Percentiles rank a stretch among this genome's conserved stretches.
These are phyloP conservation scores for Daubentonia madagascariensis DNA, from an alignment of 2,113 vertebrate species.

Conservation along the genomic window DNA sequence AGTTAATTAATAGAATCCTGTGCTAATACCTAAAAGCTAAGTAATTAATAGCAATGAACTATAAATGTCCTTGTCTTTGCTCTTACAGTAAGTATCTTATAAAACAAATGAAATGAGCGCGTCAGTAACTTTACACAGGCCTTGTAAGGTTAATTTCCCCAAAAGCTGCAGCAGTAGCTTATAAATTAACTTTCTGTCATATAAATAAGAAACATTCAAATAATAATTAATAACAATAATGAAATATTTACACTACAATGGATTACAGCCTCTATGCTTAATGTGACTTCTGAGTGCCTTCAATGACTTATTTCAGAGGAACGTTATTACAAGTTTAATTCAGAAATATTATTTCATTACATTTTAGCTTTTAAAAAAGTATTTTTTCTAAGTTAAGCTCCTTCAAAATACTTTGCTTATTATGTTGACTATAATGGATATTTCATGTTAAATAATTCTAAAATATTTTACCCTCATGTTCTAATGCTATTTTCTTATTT, in stretches of 20 bases:
- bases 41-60: constrained; percentile 91
- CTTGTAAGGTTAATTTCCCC: constrained; percentile 84
- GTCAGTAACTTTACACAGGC: constrained; percentile 82
- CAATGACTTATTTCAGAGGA: not conserved
- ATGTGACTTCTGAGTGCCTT: constrained; percentile 5
- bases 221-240: constrained; percentile 59
- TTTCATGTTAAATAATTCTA: not conserved
- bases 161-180: constrained; percentile 82
- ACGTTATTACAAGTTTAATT: not conserved
- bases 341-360: not conserved
- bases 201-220: constrained; percentile 82
- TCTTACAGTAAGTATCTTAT: constrained; percentile 78
- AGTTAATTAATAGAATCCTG: constrained; percentile 90
- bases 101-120: constrained; percentile 77
- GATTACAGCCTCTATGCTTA: constrained; percentile 14
- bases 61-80: constrained; percentile 83
- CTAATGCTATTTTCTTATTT: not conserved
- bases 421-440: not conserved
- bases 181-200: constrained; percentile 90
- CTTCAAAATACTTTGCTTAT: not conserved
- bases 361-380: constrained; percentile 1
- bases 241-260: not conserved
- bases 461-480: not conserved
- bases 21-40: constrained; percentile 91
- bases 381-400: not conserved